Evolutionary conservation across 1,140 invertebrate species (phyloP).

Genomic region (Calliopsis andreniformis): DNA sequence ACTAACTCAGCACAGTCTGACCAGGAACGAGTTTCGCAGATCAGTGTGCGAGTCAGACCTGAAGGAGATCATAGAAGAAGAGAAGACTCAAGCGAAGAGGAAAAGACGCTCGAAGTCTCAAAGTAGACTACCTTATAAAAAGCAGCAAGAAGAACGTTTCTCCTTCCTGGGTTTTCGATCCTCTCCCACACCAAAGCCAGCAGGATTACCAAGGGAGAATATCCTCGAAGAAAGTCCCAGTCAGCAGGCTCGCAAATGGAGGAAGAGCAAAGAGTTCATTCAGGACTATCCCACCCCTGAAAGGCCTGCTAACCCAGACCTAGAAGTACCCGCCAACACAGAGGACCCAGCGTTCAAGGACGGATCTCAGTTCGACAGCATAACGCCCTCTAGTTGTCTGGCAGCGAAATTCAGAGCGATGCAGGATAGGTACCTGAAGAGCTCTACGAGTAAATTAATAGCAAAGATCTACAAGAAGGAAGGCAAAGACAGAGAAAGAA

Average conservation of each 20-base stretch:
- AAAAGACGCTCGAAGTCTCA: slow-evolving; percentile 77
- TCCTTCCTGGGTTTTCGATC: slow-evolving; percentile 70
- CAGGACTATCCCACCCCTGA: slow-evolving; percentile 9
- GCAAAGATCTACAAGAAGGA: slow-evolving; percentile 86
- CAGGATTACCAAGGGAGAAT: slow-evolving; percentile 32
- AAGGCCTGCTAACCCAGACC: background rate
- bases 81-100: slow-evolving; percentile 69
- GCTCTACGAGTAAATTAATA: slow-evolving; percentile 86
- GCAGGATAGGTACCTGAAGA: slow-evolving; percentile 86
- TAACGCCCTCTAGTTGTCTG: slow-evolving; percentile 83
- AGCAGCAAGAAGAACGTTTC: slow-evolving; percentile 70
- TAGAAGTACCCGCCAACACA: slow-evolving; percentile 9
- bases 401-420: slow-evolving; percentile 87
- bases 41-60: slow-evolving; percentile 76
- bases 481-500: slow-evolving; percentile 81
- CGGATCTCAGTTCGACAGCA: slow-evolving; percentile 73
- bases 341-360: slow-evolving; percentile 52
- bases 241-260: slow-evolving; percentile 49
- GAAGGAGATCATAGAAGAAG: slow-evolving; percentile 72
- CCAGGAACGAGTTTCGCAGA: slow-evolving; percentile 71
- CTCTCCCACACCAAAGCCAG: slow-evolving; percentile 54
- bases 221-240: slow-evolving; percentile 4
- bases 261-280: slow-evolving; percentile 53
- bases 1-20: slow-evolving; percentile 60
- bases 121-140: slow-evolving; percentile 66